A percentile compares a stretch with the other conserved stretches of the same genome.
phyloP scores from a whole-genome alignment of 2,888 invertebrate genomes.

The Archaeoteleia sp. region DNA sequence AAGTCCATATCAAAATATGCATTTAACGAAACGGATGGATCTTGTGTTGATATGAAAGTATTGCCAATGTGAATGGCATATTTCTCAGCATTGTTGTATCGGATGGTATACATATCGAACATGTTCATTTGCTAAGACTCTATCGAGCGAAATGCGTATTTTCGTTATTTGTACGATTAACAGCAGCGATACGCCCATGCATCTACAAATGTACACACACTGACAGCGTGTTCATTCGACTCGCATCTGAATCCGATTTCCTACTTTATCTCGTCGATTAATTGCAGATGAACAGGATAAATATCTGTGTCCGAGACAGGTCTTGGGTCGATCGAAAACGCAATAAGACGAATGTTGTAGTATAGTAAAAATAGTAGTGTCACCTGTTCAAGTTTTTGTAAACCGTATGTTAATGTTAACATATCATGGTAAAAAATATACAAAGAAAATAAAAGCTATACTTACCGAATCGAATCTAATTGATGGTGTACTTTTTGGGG shows the following conservation, averaged over 20 bases:
- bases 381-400: conserved; percentile 58
- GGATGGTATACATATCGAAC: conserved; percentile 60
- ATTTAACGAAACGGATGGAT: conserved; percentile 6
- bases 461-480: conserved; percentile 7
- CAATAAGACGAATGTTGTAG: conserved; percentile 47
- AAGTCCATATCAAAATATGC: neutral
- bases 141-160: conserved; percentile 21
- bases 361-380: conserved; percentile 54
- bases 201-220: conserved; percentile 13
- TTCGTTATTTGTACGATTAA: conserved; percentile 16
- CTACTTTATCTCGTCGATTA: neutral
- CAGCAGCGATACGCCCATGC: conserved; percentile 4
- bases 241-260: neutral
- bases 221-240: conserved; percentile 9
- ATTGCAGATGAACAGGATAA: conserved; percentile 5
- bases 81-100: conserved; percentile 62
- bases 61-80: conserved; percentile 50
- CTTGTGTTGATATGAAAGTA: conserved; percentile 12
- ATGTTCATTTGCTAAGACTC: conserved; percentile 28
- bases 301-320: conserved; percentile 5
- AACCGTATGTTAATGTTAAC: conserved; percentile 58
- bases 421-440: conserved; percentile 56
- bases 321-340: conserved; percentile 6
- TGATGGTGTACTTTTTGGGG: too few relatives aligned
- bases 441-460: conserved; percentile 52